Base-by-base conservation (phyloP, 2,888 invertebrate species). In the Rugalucina vietnamica region DNA sequence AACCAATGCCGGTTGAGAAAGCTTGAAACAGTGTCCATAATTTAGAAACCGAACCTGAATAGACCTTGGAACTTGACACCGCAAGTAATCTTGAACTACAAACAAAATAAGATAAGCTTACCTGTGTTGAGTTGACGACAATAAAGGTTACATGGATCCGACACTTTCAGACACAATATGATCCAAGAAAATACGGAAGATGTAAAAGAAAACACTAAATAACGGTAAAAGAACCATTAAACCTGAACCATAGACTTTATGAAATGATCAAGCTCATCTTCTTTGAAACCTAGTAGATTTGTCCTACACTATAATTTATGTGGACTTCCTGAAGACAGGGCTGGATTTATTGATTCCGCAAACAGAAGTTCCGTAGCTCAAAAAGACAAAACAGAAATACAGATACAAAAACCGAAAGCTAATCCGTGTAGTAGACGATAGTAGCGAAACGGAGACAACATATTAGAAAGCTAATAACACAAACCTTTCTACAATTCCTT, bases 1-100 rank as follows among this genome's bases (percentile, higher is more conserved):
- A 4, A 65, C 65, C 65, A 65, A 29, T 65, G 24, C 29, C 21
- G 34, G 65, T 79, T 82, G 74, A 73, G 12, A 43, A 82, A 76
- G 79, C 69, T 70, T 87, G 87, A 82, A 87, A 87, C 80, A 57
- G 50, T 81, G 86, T 81, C 83, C 49, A 50, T 54, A 77, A 60
- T 83, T 37, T 75, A 65, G 86, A 81, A 87, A 87, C 65, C 43
- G 60, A 75, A 87, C 81, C 70, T 72, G 72, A 69, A 50, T 77
- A 49, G 34, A 72, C 49, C 29, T 5, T 5, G 4, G 49, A 39
- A 72, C 72, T 3, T 72, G 43, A 72, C 49, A 72, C 49, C 27
- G 18, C 50, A 72, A 43, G 27, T 27, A 29, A 36, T 49, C 72
- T 72, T 72, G 65, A 65, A 65, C 65, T 65, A 65, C 34, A 65